Evolutionary conservation across 2,797 vertebrate species (phyloP).

Genomic region (Pipistrellus kuhlii): DNA sequence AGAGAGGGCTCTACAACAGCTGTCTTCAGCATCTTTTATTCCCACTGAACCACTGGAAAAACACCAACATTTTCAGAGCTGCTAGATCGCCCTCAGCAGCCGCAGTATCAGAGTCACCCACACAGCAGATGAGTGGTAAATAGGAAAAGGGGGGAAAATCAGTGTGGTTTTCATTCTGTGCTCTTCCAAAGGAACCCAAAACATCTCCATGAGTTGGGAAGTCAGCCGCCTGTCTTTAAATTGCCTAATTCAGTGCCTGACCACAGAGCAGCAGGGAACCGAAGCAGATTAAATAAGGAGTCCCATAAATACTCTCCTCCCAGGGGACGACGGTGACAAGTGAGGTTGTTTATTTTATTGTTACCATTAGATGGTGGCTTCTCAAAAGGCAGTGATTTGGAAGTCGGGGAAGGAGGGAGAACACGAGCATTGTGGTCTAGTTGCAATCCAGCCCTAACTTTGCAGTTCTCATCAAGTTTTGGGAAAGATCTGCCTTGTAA

Average conservation of each 20-base stretch:
- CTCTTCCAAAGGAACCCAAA: constrained; percentile 68
- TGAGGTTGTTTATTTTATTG: constrained; percentile 58
- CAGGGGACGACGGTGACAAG: constrained; percentile 63
- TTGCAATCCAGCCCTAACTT: neutral
- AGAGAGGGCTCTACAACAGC: neutral
- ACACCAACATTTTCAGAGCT: neutral
- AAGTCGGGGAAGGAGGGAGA: neutral
- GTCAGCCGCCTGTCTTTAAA: constrained; percentile 69
- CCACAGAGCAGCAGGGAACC: constrained; percentile 73
- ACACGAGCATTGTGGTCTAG: neutral
- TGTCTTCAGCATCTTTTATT: neutral
- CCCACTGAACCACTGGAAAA: neutral
- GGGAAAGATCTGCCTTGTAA: neutral
- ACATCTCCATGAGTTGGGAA: constrained; percentile 81
- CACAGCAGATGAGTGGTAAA: constrained; percentile 14
- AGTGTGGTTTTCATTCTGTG: constrained; percentile 70
- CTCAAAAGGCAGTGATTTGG: constrained; percentile 43
- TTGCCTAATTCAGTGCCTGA: constrained; percentile 80
- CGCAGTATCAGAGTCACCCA: neutral
- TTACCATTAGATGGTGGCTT: constrained; percentile 64
- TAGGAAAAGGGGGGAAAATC: constrained; percentile 9
- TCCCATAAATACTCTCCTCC: constrained; percentile 68
- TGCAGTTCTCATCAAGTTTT: neutral
- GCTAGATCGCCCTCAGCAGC: neutral
- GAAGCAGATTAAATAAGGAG: constrained; percentile 72